Base-by-base conservation (phyloP, 2,888 invertebrate genomes). In the Abrostola tripartita region DNA sequence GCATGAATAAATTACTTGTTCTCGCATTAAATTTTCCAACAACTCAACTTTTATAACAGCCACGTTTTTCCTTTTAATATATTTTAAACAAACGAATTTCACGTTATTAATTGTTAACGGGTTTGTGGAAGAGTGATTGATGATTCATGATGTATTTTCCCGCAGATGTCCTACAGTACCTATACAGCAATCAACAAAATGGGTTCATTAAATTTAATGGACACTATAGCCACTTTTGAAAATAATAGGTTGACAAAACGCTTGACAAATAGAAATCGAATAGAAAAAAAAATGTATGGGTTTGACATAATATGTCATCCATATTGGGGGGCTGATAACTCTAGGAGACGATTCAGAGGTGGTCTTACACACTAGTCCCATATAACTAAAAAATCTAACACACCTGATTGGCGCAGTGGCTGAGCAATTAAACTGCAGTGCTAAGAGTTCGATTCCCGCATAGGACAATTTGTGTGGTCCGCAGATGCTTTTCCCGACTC, bases 121-220 rank as follows among this genome's bases (percentile, higher is more conserved):
- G 74, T 78, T 79, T 76, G 79, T 76, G 80, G 72, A 52, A 42
- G 51, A 37, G 71, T 76, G 80, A 85, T 84, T 58, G 72, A 86
- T 83, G 75, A 73, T 58, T 53, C 65, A 60, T 63, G 56, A 63
- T 51, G 37, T 63, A 65, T 60, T 62, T 62, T 38, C 37, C 56
- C 41, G 38, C 44, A 57, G 44, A 53, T 58, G 44, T 24, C 4
- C 24, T 24, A 24, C 24, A 24, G 24, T 53, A n/a, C n/a, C n/a
- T n/a, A 37, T 41, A 37, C 14, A 7, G 24, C 44, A 53, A 54
- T 69, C 53, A 47, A 44, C 40, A 36, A 63, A 68, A 68, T 58
- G 42, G n/a, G 6, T 44, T 41, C 52, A 40, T 50, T 62, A 37
- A 50, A 51, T 51, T 50, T 37, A 11, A 40, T 12, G 40, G 53